Evolutionary conservation across 1,140 invertebrate species (phyloP).

Genomic region (Sipha flava): DNA sequence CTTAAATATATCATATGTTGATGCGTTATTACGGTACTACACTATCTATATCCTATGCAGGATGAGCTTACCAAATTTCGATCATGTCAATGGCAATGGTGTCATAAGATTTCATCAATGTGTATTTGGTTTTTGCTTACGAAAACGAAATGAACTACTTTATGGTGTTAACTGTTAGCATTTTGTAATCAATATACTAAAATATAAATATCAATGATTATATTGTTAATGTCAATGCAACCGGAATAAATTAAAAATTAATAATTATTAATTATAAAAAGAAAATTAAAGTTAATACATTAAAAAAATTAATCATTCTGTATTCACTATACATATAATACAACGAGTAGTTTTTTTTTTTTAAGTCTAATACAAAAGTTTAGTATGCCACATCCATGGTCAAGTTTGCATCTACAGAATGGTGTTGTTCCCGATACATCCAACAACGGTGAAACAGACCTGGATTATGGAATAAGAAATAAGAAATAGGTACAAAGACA

Average conservation of each 20-base stretch:
- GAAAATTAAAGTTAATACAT: too few relatives aligned
- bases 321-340: too few relatives aligned
- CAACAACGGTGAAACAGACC: conserved; percentile 19
- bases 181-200: too few relatives aligned
- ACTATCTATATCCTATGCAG: not conserved
- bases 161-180: not conserved
- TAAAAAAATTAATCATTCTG: too few relatives aligned
- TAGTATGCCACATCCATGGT: not conserved
- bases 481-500: conserved; percentile 17
- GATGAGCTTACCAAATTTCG: not conserved
- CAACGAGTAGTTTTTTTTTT: too few relatives aligned
- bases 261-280: too few relatives aligned
- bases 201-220: too few relatives aligned
- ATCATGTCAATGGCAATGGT: not conserved
- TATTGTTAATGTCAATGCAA: too few relatives aligned
- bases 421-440: conserved; percentile 17
- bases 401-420: conserved; percentile 13
- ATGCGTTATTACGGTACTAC: not conserved
- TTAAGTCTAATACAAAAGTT: not conserved
- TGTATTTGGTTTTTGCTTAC: not conserved
- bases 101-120: not conserved
- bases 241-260: too few relatives aligned
- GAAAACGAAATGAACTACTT: not conserved
- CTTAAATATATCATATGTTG: not conserved
- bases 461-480: conserved; percentile 24